Base-by-base conservation (phyloP, 2,113 vertebrate species). In the Sterna hirundo region DNA sequence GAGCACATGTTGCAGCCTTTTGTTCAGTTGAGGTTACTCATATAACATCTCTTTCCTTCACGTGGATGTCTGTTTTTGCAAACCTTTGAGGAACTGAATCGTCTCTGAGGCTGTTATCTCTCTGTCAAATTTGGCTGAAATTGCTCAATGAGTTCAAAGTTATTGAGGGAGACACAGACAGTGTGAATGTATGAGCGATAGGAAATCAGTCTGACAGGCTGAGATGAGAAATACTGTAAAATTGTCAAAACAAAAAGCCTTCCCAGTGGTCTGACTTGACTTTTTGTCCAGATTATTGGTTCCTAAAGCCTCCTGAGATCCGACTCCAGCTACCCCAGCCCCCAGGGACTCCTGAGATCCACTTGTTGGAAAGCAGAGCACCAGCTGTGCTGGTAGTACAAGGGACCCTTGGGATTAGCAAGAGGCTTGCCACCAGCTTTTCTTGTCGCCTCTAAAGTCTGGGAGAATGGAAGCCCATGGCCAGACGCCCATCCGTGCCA, bases 101-200 rank as follows among this genome's bases (percentile, higher is more conserved):
- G 30, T 85, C 70, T 96, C 49, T 29, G 87, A 96, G 78, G 84
- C 90, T 93, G 87, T 95, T 96, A 91, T 64, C 83, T 90, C 89
- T 80, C 81, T 96, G 96, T 96, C 96, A 96, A 54, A 92, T 95
- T 88, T 52, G 75, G 82, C 96, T 96, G 96, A 94, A 95, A 96
- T 85, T 94, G 94, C 87, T 95, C 96, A 96, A 80, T 92, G 92
- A 95, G 93, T 86, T 97, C 93, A 91, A 85, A 96, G 94, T 55
- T 91, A 92, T 91, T 90, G 82, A 93, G 87, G 78, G 93, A 96
- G 87, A 86, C 42, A 64, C 27, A 76, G 92, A 34, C 80, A 69
- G 51, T 88, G 90, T 83, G 83, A 81, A 88, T 30, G 83, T 58
- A 71, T 8, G 64, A 96, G 88, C 83, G 29, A 32, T 5, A 94